Percentiles rank a stretch among this genome's conserved stretches.
These are phyloP conservation scores for Leptonema lineaticorne DNA, from an alignment of 1,140 invertebrate genomes.

Conservation along the genomic window DNA sequence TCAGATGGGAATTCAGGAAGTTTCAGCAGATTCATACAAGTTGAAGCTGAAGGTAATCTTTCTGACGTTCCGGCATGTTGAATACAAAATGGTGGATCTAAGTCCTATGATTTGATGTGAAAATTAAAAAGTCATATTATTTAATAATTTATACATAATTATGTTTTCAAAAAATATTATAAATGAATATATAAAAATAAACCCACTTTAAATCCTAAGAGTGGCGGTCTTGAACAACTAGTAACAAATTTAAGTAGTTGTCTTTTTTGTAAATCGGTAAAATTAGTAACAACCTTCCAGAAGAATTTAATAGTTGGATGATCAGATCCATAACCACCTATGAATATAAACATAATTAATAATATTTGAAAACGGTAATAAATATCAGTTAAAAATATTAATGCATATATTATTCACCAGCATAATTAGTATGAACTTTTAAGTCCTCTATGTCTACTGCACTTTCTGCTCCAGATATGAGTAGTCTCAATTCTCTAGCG, in stretches of 20 bases:
- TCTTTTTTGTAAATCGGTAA: conserved; percentile 81
- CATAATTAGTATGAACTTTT: conserved; percentile 80
- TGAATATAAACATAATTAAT: conserved; percentile 32
- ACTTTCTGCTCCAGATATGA: conserved; percentile 91
- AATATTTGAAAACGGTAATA: not conserved
- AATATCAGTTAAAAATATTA: conserved; percentile 13
- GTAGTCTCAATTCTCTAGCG: conserved; percentile 88
- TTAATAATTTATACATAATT: conserved; percentile 4
- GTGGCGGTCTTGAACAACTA: conserved; percentile 92
- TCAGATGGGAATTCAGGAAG: conserved; percentile 87
- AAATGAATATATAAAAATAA: conserved; percentile 19
- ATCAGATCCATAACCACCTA: conserved; percentile 77
- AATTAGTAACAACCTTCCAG: conserved; percentile 83
- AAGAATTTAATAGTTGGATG: conserved; percentile 78
- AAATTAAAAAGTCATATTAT: not conserved
- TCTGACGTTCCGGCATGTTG: conserved; percentile 86
- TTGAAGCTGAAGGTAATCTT: conserved; percentile 91
- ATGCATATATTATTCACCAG: conserved; percentile 51
- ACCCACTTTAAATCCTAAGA: conserved; percentile 92
- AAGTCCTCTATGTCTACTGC: conserved; percentile 91
- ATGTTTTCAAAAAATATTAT: conserved; percentile 21
- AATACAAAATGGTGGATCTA: conserved; percentile 93
- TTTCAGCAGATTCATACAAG: conserved; percentile 97
- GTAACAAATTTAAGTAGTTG: conserved; percentile 96
- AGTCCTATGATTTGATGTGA: conserved; percentile 70